These are phyloP conservation scores for Thecophora atra DNA, from an alignment of 2,888 invertebrate genomes.

Conservation along the genomic window DNA sequence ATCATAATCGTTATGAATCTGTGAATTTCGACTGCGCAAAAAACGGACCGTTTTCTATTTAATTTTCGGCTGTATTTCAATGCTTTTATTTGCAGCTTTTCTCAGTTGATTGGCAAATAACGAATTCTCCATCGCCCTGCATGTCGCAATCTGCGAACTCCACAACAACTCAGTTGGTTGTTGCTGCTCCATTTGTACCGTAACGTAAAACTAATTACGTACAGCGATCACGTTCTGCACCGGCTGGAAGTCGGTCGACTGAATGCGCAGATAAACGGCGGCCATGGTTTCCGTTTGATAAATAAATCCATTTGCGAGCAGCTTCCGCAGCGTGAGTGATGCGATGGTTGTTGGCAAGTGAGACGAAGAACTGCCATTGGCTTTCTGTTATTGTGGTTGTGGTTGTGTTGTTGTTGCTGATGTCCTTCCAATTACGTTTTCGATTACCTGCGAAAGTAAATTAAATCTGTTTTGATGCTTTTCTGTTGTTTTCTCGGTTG, in stretches of 20 bases:
- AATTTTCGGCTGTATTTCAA: too few relatives aligned
- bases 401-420: slow-evolving; percentile 13
- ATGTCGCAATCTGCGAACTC: too few relatives aligned
- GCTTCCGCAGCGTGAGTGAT: slow-evolving; percentile 9
- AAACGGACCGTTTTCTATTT: too few relatives aligned
- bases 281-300: slow-evolving; percentile 6
- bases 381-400: neutral
- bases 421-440: slow-evolving; percentile 24
- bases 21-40: too few relatives aligned
- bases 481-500: too few relatives aligned
- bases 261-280: slow-evolving; percentile 18
- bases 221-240: slow-evolving; percentile 34
- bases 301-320: slow-evolving; percentile 12
- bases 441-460: slow-evolving; percentile 21
- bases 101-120: too few relatives aligned
- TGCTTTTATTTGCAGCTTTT: too few relatives aligned
- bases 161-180: neutral
- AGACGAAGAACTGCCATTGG: neutral
- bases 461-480: too few relatives aligned
- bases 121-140: too few relatives aligned
- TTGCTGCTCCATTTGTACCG: slow-evolving; percentile 26
- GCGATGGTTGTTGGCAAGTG: neutral
- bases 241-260: slow-evolving; percentile 3
- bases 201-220: slow-evolving; percentile 40
- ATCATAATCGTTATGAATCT: too few relatives aligned